Evolutionary conservation across 1,140 invertebrate species (phyloP), one percentile per base, ranked within the genome.

Genomic region (Drosophila asahinai): DNA sequence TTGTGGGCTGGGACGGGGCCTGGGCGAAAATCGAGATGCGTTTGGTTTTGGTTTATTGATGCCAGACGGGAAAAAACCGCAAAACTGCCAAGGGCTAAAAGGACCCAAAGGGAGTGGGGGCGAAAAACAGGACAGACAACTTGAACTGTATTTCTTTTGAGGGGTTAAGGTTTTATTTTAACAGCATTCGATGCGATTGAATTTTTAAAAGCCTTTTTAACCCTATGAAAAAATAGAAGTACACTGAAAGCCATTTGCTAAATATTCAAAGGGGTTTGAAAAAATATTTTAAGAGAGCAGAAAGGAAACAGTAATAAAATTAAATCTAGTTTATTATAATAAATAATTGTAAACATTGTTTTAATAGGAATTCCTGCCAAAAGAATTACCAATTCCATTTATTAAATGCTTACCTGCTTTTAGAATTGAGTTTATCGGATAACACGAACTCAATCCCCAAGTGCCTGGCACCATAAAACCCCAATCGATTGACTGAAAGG

Each of bases 21-120:
- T 22, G 30, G 62, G 48, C 17, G 4, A 64, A 67, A 70, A 70
- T 71, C 51, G 68, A 72, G 66, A 49, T 71, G 70, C 63, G 30
- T 77, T 77, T 43, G 64, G 33, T 49, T 77, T 77, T 49, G 63
- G 36, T 77, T 78, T 78, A 78, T 78, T 70, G 74, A 80, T 74
- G 77, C 45, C 61, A 76, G 71, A 72, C 78, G 70, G 51, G 40
- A 48, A 60, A 73, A 75, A 89, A 84, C 84, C 86, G 64, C 86
- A 89, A 76, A 74, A 63, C 80, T 68, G 77, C 73, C 77, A 77
- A 71, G 55, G 80, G 43, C 61, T 47, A 60, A 67, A 68, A 36
- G 33, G 17, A 54, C 43, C 36, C n/a, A 45, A 22, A 6, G 40
- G 63, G 40, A 57, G 36, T n/a, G 36, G 19, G 40, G 3, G 1